Percentiles rank a stretch among this genome's conserved stretches.
These are phyloP conservation scores for Hemitrygon akajei DNA, from an alignment of 2,797 vertebrate genomes.

Conservation along the genomic window DNA sequence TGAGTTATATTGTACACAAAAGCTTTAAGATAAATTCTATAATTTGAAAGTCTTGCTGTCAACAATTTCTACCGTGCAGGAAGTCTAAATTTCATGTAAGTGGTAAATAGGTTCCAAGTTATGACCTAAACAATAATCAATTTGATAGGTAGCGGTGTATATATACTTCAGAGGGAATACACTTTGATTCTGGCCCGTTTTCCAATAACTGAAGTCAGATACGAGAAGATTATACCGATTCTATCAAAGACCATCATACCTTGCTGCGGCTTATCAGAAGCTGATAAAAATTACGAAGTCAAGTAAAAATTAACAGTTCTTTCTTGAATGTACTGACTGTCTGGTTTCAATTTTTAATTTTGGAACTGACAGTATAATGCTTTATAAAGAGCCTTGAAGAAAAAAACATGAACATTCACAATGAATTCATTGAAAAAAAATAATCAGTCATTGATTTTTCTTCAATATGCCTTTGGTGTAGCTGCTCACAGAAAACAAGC, in stretches of 20 bases:
- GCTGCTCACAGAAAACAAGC: neutral
- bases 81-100: neutral
- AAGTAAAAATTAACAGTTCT: constrained; percentile 24
- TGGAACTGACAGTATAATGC: constrained; percentile 13
- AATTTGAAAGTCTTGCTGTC: neutral
- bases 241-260: neutral
- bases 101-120: neutral
- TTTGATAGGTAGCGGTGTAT: neutral
- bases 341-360: constrained; percentile 21
- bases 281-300: neutral
- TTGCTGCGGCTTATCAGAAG: neutral
- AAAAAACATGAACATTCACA: constrained; percentile 11
- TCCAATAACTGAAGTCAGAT: neutral
- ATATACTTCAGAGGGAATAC: neutral
- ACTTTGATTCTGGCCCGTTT: neutral
- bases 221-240: neutral
- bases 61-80: neutral
- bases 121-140: neutral
- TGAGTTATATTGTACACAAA: neutral
- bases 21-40: neutral
- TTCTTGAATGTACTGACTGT: constrained; percentile 19
- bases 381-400: neutral
- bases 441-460: constrained; percentile 33
- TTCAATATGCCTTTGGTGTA: constrained; percentile 29
- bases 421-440: constrained; percentile 32